Conservation (phyloP, 2,113 vertebrate genomes). For the Elachura formosa region DNA sequence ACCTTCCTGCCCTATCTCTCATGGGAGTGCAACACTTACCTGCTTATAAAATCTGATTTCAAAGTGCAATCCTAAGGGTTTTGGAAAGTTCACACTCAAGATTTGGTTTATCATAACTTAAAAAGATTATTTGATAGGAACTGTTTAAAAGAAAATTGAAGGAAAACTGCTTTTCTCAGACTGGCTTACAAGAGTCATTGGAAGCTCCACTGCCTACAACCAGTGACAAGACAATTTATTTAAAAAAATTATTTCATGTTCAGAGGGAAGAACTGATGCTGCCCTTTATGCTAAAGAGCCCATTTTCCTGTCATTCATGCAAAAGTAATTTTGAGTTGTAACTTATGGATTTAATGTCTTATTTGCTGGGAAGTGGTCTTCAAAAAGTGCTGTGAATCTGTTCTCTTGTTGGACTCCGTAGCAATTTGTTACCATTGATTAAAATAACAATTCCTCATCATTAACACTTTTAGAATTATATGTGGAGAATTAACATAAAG, state of each 20-base stretch:
- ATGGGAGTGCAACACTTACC: not conserved
- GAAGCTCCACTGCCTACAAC: not conserved
- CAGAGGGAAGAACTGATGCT: not conserved
- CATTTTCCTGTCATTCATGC: not conserved
- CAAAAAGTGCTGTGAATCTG: slow-evolving; percentile 14
- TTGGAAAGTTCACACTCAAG: not conserved
- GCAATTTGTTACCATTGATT: not conserved
- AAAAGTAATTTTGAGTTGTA: not conserved
- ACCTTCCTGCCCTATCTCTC: not conserved
- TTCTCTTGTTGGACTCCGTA: not conserved
- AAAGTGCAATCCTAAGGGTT: not conserved
- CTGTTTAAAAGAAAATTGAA: not conserved
- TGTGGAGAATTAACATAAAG: not conserved
- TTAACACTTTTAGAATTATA: not conserved
- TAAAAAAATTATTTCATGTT: not conserved
- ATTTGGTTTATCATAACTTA: not conserved
- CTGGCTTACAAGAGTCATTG: not conserved
- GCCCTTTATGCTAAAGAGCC: not conserved
- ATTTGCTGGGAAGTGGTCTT: not conserved
- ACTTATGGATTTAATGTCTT: not conserved
- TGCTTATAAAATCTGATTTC: not conserved
- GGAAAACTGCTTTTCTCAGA: not conserved
- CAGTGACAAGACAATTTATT: not conserved
- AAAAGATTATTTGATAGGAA: not conserved
- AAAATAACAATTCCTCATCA: not conserved